Evolutionary conservation across 2,113 vertebrate species (phyloP).

Genomic region (Bos javanicus): DNA sequence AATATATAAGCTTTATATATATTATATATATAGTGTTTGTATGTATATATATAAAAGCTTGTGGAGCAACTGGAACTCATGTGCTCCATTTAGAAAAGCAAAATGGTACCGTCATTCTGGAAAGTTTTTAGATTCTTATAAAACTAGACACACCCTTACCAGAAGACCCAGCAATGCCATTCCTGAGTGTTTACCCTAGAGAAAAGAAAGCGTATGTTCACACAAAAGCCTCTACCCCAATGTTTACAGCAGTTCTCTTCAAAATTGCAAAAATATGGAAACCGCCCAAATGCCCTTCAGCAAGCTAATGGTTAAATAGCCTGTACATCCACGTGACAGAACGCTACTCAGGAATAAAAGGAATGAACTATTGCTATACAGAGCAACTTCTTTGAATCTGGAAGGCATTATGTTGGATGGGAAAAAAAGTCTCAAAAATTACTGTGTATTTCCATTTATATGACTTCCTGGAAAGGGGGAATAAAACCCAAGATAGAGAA

Average conservation of each 20-base stretch:
- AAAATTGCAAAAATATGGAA: neutral
- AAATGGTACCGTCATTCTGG: neutral
- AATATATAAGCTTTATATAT: neutral
- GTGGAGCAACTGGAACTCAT: neutral
- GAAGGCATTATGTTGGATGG: neutral
- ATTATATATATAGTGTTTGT: neutral
- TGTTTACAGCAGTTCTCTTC: neutral
- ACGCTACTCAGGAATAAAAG: neutral
- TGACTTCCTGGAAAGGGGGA: neutral
- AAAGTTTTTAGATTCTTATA: neutral
- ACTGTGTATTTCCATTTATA: neutral
- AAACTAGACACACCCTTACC: neutral
- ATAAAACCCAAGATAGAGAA: neutral
- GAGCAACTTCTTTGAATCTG: neutral
- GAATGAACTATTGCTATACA: rapidly evolving
- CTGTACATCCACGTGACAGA: rapidly evolving
- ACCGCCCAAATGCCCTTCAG: neutral
- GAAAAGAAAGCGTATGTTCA: neutral
- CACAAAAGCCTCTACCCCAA: neutral
- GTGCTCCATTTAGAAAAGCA: neutral
- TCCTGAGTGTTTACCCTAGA: neutral
- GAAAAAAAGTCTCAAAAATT: neutral
- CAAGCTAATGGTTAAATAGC: rapidly evolving
- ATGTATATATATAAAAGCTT: neutral
- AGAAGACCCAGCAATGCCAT: neutral